Evolutionary conservation across 2,888 invertebrate genomes (phyloP), one percentile per base, ranked within the genome.

Genomic region (Heliconius charithonia): DNA sequence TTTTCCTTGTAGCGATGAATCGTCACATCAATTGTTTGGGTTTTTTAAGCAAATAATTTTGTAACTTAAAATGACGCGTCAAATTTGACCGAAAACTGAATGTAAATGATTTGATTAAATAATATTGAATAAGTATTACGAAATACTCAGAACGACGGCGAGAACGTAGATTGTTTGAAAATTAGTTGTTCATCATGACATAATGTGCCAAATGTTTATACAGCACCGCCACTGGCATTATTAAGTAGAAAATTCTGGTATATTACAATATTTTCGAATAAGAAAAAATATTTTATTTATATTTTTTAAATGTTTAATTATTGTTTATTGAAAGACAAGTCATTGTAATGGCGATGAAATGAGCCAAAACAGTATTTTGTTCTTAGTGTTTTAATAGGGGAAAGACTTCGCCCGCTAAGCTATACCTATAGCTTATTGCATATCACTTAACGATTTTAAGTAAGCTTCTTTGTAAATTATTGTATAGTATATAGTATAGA

Each of bases 401-500:
- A 83, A 83, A 81, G 79, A 79, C 78, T 82, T 82, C 76, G 71
- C 80, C 85, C 84, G 84, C 85, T 85, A 82, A 85, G 89, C 86
- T 87, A 87, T 86, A 82, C 80, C 81, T 85, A 87, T 91, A 93
- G 93, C 94, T 93, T 95, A 85, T 93, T 93, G 94, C 94, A 94
- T 94, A 94, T 94, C 94, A 94, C 92, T 92, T 90, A 88, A 89
- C 83, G 84, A 91, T 83, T 81, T 83, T 84, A 84, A 84, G 81
- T 85, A 93, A 91, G 93, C 92, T 93, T 93, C 87, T 87, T 72
- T 94, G 94, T 94, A 94, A 93, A 94, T 94, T 93, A 92, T 93
- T 95, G 94, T 95, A 95, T 84, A 89, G 67, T 25, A 69, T 13
- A 91, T 93, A 93, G 84, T 86, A 69, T 89, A 91, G 87, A 86